phyloP scores from a whole-genome alignment of 2,797 vertebrate genomes.

The Octomys mimax region DNA sequence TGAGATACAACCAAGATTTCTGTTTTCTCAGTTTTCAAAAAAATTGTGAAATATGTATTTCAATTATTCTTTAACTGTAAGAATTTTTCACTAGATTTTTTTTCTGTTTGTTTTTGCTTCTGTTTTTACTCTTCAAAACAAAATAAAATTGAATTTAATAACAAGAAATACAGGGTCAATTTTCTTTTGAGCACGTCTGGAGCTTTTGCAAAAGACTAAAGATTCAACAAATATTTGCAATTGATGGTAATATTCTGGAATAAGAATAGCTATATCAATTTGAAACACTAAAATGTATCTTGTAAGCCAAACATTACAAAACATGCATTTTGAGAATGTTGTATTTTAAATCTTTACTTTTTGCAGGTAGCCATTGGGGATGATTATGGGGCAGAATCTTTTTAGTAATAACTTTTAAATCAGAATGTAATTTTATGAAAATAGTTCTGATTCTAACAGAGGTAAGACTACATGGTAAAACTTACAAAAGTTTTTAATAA shows the following conservation, averaged over 20 bases:
- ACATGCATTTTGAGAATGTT: neutral
- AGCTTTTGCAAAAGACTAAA: neutral
- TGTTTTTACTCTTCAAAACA: too few relatives aligned
- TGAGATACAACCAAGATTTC: neutral
- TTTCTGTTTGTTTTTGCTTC: too few relatives aligned
- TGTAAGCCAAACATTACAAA: neutral
- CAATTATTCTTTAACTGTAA: neutral
- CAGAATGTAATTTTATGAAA: neutral
- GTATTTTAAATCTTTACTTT: conserved; percentile 3
- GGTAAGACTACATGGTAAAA: neutral
- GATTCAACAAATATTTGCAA: neutral
- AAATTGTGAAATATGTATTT: neutral
- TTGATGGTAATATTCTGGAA: neutral
- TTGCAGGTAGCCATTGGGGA: conserved; percentile 9
- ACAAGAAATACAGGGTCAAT: neutral
- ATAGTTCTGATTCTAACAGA: conserved; percentile 9
- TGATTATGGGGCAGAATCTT: neutral
- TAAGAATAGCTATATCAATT: neutral
- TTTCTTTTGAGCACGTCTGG: neutral
- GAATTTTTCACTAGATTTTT: neutral
- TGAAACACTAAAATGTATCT: neutral
- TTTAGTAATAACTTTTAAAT: neutral
- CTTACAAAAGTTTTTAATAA: neutral
- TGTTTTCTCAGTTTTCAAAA: neutral
- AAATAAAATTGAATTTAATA: neutral